Percentiles rank a stretch among this genome's conserved stretches.
Evolutionary conservation across 2,113 vertebrate genomes (phyloP).

Genomic region (Monopterus albus): DNA sequence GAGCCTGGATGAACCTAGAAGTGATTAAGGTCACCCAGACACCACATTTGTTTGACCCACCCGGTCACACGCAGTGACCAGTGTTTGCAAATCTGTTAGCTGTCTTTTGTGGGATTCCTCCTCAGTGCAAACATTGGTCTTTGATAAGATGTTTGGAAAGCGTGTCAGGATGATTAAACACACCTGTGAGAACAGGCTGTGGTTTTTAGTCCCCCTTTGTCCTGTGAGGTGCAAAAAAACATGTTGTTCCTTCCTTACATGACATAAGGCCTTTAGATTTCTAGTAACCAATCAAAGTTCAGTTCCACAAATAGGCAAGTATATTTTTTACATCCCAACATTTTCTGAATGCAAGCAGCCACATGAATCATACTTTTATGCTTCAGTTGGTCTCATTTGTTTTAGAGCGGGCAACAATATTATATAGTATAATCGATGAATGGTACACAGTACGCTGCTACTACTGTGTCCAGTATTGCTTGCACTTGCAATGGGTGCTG

Average conservation of each 20-base stretch:
- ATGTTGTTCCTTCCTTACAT: slow-evolving; percentile 2
- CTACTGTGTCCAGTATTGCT: slow-evolving; percentile 63
- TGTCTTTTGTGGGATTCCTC: slow-evolving; percentile 71
- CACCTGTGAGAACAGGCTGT: slow-evolving; percentile 23
- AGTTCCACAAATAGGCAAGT: slow-evolving; percentile 8
- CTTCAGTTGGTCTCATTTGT: slow-evolving; percentile 16
- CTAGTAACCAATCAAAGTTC: slow-evolving; percentile 23
- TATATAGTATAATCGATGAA: slow-evolving; percentile 69
- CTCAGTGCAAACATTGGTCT: slow-evolving; percentile 67
- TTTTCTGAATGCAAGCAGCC: slow-evolving; percentile 5
- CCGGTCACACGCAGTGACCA: slow-evolving; percentile 67
- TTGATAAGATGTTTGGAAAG: slow-evolving; percentile 49
- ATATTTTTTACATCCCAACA: not conserved
- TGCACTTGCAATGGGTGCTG: slow-evolving; percentile 52
- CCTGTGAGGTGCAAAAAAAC: slow-evolving; percentile 19
- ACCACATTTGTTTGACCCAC: slow-evolving; percentile 81
- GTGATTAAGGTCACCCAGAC: slow-evolving; percentile 84
- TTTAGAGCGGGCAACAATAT: slow-evolving; percentile 42
- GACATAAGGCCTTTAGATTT: slow-evolving; percentile 18
- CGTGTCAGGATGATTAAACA: slow-evolving; percentile 64
- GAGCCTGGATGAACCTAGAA: slow-evolving; percentile 80
- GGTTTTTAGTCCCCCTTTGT: slow-evolving; percentile 36
- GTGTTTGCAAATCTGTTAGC: slow-evolving; percentile 66
- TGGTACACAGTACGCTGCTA: slow-evolving; percentile 44
- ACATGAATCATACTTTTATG: slow-evolving; percentile 4